Base-by-base conservation (phyloP, 2,888 invertebrate genomes). In the Sinodicranocentrus sp. region DNA sequence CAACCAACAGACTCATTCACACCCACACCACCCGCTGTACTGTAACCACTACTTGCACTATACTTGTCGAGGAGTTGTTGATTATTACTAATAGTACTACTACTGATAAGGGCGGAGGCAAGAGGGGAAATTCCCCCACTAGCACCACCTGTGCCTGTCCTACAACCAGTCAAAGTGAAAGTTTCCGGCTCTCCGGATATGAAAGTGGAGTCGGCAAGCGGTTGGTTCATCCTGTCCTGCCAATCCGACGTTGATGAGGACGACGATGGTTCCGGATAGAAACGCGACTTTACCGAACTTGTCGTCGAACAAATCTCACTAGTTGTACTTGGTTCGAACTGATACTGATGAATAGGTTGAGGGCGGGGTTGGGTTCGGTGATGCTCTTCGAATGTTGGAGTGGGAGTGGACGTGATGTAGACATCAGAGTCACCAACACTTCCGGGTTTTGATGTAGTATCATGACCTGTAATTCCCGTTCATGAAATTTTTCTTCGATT, bases 201-300 rank as follows among this genome's bases (percentile, higher is more conserved):
- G 63, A 63, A 86, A 15, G 76, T 82, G 26, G 87, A 79, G 78
- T 88, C 88, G 3, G 71, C 78, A 15, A 87, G 68, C 0, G 88
- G 87, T 77, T 88, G 88, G 59, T 88, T 88, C 87, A 88, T 87
- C 25, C 88, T 57, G 48, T 87, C 85, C 52, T 88, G 88, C 88
- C 88, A 88, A 73, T 88, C 88, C 10, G 87, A 86, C 10, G 85
- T 85, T 21, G 88, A 84, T 8, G 85, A 57, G 15, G 88, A 84
- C 19, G 82, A 63, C 10, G 79, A 54, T 19, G 25, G 2, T n/a
- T 5, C 17, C 2, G 65, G 10, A 23, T 63, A 21, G 10, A 25
- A 17, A 10, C 63, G 63, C 25, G 48, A 19, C 70, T 68, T 84
- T 44, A 79, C 48, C 43, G 59, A 67, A 44, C 25, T 82, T 17